Evolutionary conservation across 2,113 vertebrate species (phyloP), one percentile per base, ranked within the genome.

Genomic region (Probosciger aterrimus): DNA sequence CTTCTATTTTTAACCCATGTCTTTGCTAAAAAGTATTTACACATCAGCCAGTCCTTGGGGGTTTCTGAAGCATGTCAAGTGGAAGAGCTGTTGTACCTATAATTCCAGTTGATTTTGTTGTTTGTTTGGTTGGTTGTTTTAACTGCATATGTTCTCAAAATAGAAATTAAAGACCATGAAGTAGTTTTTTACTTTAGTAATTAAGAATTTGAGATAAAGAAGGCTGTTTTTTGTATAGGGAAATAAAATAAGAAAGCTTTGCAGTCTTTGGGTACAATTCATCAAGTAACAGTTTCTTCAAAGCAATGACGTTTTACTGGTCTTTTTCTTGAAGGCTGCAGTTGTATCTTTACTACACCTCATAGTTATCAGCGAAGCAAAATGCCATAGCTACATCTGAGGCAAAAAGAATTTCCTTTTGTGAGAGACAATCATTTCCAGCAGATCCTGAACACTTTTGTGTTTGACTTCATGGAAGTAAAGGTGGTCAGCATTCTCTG

Each of bases 1-100:
- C n/a, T 86, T 83, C 86, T 95, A 65, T 86, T 93, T 94, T 96
- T 83, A 78, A 75, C 22, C 24, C 39, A 52, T 33, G 20, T 25
- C 68, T 86, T 75, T 50, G n/a, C 52, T 79, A 60, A 95, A 95
- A 79, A 35, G 62, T 92, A 92, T 92, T 90, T 92, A 92, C 80
- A 90, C 10, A 69, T 86, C 39, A 86, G 62, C 33, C 18, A 43
- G 71, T 86, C 90, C 86, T 78, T 43, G 27, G 79, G 74, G 86
- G 12, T 14, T 93, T 86, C 68, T 71, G 55, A 75, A 77, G 25
- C 55, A 49, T 2, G 9, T 41, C 47, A 73, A 73, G 7, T 18
- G 15, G 23, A 79, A 92, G 44, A 94, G 43, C 17, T 65, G 35
- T 78, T 4, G 3, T 39, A 62, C 16, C n/a, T 78, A 18, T 44